Evolutionary conservation across 2,797 vertebrate species (phyloP).

Genomic region (Streptopelia turtur): DNA sequence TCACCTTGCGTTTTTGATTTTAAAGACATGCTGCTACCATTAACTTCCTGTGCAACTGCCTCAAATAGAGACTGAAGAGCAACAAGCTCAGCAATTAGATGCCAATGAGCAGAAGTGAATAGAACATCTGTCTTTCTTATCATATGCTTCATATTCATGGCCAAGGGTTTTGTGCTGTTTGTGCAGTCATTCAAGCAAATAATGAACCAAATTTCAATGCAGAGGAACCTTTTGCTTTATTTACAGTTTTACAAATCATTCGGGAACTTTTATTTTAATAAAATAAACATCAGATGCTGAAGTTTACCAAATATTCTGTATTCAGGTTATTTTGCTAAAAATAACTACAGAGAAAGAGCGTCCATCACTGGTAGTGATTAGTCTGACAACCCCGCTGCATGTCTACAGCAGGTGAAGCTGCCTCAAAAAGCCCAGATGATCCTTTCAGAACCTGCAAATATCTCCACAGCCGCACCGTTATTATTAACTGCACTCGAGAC

Average conservation of each 20-base stretch:
- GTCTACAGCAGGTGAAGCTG: background rate
- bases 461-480: background rate
- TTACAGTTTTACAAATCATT: background rate
- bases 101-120: background rate
- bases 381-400: background rate
- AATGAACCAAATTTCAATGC: background rate
- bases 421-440: background rate
- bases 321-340: background rate
- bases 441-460: background rate
- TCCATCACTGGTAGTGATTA: background rate
- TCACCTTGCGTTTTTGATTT: background rate
- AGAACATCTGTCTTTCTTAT: constrained; percentile 19
- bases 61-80: background rate
- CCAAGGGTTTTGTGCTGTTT: background rate
- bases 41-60: background rate
- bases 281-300: background rate
- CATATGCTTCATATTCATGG: background rate
- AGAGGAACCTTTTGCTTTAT: constrained; percentile 23
- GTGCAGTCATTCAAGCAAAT: background rate
- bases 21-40: background rate
- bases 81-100: background rate
- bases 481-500: background rate
- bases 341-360: background rate
- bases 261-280: background rate
- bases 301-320: constrained; percentile 10